Base-by-base conservation (phyloP, 2,888 invertebrate species). In the Drosophila tripunctata region DNA sequence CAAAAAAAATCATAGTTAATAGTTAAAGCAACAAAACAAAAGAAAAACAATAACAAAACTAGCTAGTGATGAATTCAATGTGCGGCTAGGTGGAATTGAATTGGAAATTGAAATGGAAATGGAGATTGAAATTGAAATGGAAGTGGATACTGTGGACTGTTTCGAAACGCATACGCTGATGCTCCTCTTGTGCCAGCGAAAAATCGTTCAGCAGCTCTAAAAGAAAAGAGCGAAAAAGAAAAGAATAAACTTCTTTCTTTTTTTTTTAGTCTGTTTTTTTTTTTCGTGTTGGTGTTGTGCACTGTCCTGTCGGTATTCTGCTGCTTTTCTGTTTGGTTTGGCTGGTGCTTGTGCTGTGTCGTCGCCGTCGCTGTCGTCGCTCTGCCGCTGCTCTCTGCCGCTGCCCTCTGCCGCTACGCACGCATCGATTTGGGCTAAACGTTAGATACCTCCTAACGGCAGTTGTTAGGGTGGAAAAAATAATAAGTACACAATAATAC, bases 361-460 rank as follows among this genome's bases (percentile, higher is more conserved):
- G 27, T 10, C 27, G 27, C 27, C 10, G 27, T 10, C 66, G 43
- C 66, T 55, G 66, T 64, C 65, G 48, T 70, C 67, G 65, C 63
- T n/a, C n/a, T n/a, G n/a, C n/a, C n/a, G n/a, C n/a, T n/a, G n/a
- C n/a, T n/a, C 66, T 36, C 61, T 75, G 72, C 51, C 67, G 72
- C 63, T 70, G 72, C 81, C n/a, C 66, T 36, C 61, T 75, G 72
- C 51, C 67, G 72, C 63, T 70, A 73, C 81, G 75, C 83, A 76
- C 80, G 80, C 76, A 83, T 84, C 78, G 88, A 85, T 86, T 88
- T 86, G 79, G 78, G 78, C 75, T 83, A 83, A 87, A 85, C 80
- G 79, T 82, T 87, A 83, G 86, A 87, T 84, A 87, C 81, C 80
- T 81, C 88, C 78, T 84, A 78, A 89, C 78, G n/a, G 78, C 78